A percentile compares a stretch with the other conserved stretches of the same genome.
Evolutionary conservation across 2,797 vertebrate species (phyloP).

Genomic region (Pangasius krempfi): DNA sequence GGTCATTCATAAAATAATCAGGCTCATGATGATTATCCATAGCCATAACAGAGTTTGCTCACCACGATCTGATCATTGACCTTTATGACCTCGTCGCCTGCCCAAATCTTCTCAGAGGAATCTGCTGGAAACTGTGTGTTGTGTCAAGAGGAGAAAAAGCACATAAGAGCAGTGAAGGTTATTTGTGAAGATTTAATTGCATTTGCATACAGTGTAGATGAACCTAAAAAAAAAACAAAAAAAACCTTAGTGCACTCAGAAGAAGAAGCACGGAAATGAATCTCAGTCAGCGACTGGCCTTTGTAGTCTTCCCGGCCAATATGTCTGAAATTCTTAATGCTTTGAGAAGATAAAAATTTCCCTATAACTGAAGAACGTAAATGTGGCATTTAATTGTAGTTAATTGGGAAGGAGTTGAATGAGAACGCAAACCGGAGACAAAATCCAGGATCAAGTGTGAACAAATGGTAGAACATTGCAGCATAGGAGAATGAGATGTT

Average conservation of each 20-base stretch:
- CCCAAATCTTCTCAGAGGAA: constrained; percentile 74
- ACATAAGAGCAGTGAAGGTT: background rate
- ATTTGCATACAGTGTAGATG: background rate
- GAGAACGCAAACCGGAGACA: no score
- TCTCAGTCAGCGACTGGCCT: background rate
- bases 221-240: background rate
- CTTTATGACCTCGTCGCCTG: constrained; percentile 92
- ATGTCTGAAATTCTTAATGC: background rate
- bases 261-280: background rate
- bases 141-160: background rate
- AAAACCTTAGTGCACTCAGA: background rate
- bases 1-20: background rate
- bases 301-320: background rate
- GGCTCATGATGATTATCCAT: background rate
- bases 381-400: no score
- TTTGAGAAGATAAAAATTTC: background rate
- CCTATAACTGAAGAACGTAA: no score
- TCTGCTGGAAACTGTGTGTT: constrained; percentile 72
- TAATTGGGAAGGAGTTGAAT: no score
- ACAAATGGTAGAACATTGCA: no score
- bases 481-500: no score
- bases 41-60: constrained; percentile 64
- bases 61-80: constrained; percentile 95
- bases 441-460: no score
- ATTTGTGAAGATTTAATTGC: background rate